Evolutionary conservation across 2,888 invertebrate genomes (phyloP), one percentile per base, ranked within the genome.

Genomic region (Hypercompe scribonia): DNA sequence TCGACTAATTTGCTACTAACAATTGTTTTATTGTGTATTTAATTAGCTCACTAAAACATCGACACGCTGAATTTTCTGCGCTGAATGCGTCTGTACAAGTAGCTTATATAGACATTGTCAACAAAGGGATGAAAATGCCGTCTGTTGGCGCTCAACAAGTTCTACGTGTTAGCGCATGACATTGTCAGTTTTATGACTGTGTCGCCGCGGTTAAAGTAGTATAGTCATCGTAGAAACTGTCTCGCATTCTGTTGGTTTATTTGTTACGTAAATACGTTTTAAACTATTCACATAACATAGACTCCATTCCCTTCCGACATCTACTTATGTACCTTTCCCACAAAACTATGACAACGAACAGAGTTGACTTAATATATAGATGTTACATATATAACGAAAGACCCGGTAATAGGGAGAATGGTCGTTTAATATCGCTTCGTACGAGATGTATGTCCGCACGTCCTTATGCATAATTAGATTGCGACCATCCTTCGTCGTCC

Each of bases 401-500:
- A 34, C 24, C 24, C 3, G 33, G 64, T 50, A 15, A 21, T 8
- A 71, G 33, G 34, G 75, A 78, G 78, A 80, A 78, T 66, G 81
- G 76, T 85, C 81, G 81, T 87, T 87, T 88, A 86, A 87, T 86
- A 84, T 81, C 79, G 76, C 81, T 79, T 80, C 79, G 84, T 75
- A 74, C 78, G 81, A 72, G 75, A 76, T 76, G 77, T 77, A 75
- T 76, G 82, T 86, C 82, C 84, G 78, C 74, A 75, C 75, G 81
- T 87, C 83, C 86, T 88, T 85, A 82, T 87, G 87, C 86, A 87
- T 89, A 88, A 88, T 88, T 88, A 88, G 85, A 84, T 84, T 78
- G 84, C 68, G 75, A 76, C 79, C 80, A 81, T 81, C 81, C 80
- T 82, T 82, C 84, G 82, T 75, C 73, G 80, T 79, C 34, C 81